These are phyloP conservation scores for Eubucco bourcierii DNA, from an alignment of 2,113 vertebrate species.

Conservation along the genomic window DNA sequence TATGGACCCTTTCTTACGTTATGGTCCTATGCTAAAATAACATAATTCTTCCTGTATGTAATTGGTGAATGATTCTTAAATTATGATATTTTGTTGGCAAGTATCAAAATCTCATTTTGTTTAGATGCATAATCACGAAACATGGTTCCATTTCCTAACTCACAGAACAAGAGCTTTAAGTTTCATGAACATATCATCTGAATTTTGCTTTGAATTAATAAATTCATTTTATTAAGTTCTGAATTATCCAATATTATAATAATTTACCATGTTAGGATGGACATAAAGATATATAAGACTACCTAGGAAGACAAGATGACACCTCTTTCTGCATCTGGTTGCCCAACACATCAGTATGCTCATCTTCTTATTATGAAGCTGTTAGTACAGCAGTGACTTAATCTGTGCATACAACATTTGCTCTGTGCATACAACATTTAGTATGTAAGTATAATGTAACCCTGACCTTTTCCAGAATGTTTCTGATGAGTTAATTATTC, in stretches of 20 bases:
- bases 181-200: not conserved
- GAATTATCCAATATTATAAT: not conserved
- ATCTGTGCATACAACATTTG: not conserved
- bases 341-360: not conserved
- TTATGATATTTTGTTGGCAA: not conserved
- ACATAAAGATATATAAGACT: not conserved
- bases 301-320: not conserved
- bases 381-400: not conserved
- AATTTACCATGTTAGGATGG: not conserved
- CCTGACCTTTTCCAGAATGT: not conserved
- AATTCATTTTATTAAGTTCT: not conserved
- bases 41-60: not conserved
- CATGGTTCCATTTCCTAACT: not conserved
- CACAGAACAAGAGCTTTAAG: not conserved
- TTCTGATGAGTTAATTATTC: not conserved
- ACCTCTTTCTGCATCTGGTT: not conserved
- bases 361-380: not conserved
- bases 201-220: not conserved
- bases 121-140: not conserved
- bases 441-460: not conserved
- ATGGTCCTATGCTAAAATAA: not conserved
- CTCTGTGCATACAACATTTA: not conserved
- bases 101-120: not conserved
- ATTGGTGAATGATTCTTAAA: not conserved
- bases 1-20: not conserved